Percentiles rank a stretch among this genome's conserved stretches.
Evolutionary conservation across 1,140 invertebrate genomes (phyloP).

Genomic region (Caenorhabditis brenneri): DNA sequence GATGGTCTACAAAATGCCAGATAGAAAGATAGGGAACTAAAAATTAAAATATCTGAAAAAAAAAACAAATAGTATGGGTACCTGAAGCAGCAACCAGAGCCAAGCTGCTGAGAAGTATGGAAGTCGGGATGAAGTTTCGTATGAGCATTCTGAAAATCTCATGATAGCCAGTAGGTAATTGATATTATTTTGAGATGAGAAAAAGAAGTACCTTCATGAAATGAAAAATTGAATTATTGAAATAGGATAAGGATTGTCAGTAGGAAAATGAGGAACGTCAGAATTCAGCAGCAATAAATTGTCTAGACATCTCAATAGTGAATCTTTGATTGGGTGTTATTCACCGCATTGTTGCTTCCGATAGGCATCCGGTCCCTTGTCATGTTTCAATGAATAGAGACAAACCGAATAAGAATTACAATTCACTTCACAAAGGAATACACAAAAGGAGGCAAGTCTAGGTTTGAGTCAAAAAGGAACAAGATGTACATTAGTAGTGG

Average conservation of each 20-base stretch:
- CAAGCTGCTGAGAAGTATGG: neutral
- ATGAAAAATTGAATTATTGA: too few species aligned
- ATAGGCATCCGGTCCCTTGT: neutral
- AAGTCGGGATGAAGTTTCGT: neutral
- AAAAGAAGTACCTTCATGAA: too few species aligned
- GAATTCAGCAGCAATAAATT: neutral
- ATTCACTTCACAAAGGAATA: neutral
- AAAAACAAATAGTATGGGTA: neutral
- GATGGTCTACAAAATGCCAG: conserved; percentile 3
- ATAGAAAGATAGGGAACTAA: neutral
- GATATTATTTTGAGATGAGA: too few species aligned
- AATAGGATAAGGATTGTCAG: too few species aligned
- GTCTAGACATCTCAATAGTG: neutral
- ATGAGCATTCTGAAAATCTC: neutral
- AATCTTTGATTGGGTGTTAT: conserved; percentile 27
- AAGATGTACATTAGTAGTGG: conserved; percentile 7
- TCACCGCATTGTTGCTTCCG: conserved; percentile 15
- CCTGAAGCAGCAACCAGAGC: neutral
- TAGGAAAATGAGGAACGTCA: neutral
- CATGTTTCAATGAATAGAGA: neutral
- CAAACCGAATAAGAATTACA: too few species aligned
- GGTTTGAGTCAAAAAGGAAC: conserved; percentile 12
- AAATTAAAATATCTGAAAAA: neutral
- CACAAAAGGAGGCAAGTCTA: neutral
- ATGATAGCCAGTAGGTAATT: too few species aligned